Percentiles rank a stretch among this genome's conserved stretches.
These are phyloP conservation scores for Ceratosolen solmsi DNA, from an alignment of 1,140 invertebrate genomes.

Conservation along the genomic window DNA sequence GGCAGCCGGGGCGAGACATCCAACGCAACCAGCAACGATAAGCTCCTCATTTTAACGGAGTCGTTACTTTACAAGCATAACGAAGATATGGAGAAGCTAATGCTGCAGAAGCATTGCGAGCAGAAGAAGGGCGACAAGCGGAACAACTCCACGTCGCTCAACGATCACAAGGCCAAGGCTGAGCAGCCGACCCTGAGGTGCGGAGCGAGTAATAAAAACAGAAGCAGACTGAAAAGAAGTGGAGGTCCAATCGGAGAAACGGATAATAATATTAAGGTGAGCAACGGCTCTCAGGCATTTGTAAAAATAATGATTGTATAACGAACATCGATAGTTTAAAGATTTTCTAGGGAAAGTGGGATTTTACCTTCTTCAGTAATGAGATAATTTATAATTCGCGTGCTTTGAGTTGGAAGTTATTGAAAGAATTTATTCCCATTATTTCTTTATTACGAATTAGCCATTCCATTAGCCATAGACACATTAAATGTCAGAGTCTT, in stretches of 20 bases:
- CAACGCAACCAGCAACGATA: conserved; percentile 55
- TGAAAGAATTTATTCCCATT: too few relatives aligned
- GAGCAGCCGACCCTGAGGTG: conserved; percentile 54
- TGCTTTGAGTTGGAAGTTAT: too few relatives aligned
- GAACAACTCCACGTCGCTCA: conserved; percentile 66
- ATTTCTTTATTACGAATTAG: too few relatives aligned
- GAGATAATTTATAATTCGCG: too few relatives aligned
- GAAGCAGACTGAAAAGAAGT: conserved; percentile 61
- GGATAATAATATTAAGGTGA: conserved; percentile 61
- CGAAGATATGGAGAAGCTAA: conserved; percentile 84
- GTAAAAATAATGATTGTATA: neutral
- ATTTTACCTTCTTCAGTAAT: too few relatives aligned
- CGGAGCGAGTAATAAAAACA: conserved; percentile 22
- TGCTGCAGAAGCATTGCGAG: conserved; percentile 81
- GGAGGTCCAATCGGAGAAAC: conserved; percentile 60
- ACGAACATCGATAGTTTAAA: too few relatives aligned
- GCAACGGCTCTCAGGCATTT: neutral
- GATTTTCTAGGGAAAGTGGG: too few relatives aligned
- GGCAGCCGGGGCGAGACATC: conserved; percentile 60
- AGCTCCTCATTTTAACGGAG: conserved; percentile 78
- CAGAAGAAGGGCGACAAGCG: conserved; percentile 72
- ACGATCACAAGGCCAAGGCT: conserved; percentile 22
- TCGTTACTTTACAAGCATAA: conserved; percentile 80
- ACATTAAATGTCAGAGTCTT: too few relatives aligned
- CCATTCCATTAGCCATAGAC: too few relatives aligned